Evolutionary conservation across 92 coral and sea anemone genomes (phyloP), one percentile per base, ranked within the genome.

Genomic region (Epizoanthus fatuus): DNA sequence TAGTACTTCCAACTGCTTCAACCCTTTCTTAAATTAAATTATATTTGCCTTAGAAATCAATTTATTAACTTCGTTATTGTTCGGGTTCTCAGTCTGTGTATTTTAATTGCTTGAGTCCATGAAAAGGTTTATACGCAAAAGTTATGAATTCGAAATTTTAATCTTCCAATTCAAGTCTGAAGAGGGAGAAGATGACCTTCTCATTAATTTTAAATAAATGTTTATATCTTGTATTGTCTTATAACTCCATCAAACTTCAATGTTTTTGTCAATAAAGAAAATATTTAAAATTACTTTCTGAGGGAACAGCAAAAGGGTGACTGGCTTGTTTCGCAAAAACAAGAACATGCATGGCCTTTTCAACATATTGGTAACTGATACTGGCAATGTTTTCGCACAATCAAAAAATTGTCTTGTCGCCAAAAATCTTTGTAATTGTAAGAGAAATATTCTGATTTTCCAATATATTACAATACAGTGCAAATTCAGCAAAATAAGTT

Each of bases 221-320:
- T 62, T 60, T 77, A 42, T 77, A 59, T 42, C 20, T 39, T 60
- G 22, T 17, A 58, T 59, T 19, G 58, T 62, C 82, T 44, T 52
- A 12, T 58, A 49, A 20, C 35, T 77, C 44, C 69, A 39, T 59
- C 56, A 77, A 66, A 77, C 69, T 60, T 59, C 65, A 77, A 29
- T 77, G 82, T 77, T 77, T 77, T 77, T 77, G 44, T 77, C 37
- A 77, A 77, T 49, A 60, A 59, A 25, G 22, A 77, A 42, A 19
- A 60, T 77, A 35, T 60, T 77, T 13, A 77, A 77, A 77, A 39
- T 62, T 29, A 10, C 35, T 58, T 49, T 42, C 42, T 55, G 63
- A 77, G 63, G 55, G 44, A 59, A 77, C 45, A 77, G 15, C 82
- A 62, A 77, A 60, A 60, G 32, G 39, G n/a, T 39, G 35, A 5